These are phyloP conservation scores for Hyposoter didymator DNA, from an alignment of 2,888 invertebrate genomes.

Conservation along the genomic window DNA sequence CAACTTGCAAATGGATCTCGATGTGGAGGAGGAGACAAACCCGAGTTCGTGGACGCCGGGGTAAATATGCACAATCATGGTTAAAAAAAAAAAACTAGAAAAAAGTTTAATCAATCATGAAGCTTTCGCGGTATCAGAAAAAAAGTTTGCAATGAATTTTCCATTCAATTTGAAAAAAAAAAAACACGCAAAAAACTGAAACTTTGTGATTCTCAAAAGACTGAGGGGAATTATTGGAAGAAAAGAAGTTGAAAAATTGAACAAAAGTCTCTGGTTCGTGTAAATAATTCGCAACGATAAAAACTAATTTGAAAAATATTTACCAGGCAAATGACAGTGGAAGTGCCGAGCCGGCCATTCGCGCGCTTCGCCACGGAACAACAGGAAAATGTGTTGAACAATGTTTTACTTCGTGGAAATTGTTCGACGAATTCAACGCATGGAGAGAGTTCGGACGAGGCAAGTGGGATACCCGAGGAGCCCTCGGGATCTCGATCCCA, in stretches of 20 bases:
- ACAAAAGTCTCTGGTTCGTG: not conserved
- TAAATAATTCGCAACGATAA: not conserved
- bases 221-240: not conserved
- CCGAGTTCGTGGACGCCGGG: constrained; percentile 76
- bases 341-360: constrained; percentile 71
- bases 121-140: no score
- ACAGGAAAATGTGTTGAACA: constrained; percentile 74
- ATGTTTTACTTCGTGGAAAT: constrained; percentile 68
- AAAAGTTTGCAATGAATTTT: not conserved
- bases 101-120: not conserved
- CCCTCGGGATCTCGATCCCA: constrained; percentile 52
- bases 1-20: constrained; percentile 58
- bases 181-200: no score
- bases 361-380: constrained; percentile 73
- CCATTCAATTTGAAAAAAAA: not conserved
- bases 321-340: constrained; percentile 74
- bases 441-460: constrained; percentile 59
- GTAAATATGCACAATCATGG: constrained; percentile 60
- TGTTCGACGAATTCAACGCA: constrained; percentile 63
- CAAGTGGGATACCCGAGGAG: constrained; percentile 40
- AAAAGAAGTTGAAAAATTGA: not conserved
- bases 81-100: not conserved
- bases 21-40: constrained; percentile 72
- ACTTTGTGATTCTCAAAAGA: not conserved
- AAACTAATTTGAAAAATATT: constrained; percentile 6